Evolutionary conservation across 2,113 vertebrate genomes (phyloP).

Genomic region (Cyprinodon brontotheroides): DNA sequence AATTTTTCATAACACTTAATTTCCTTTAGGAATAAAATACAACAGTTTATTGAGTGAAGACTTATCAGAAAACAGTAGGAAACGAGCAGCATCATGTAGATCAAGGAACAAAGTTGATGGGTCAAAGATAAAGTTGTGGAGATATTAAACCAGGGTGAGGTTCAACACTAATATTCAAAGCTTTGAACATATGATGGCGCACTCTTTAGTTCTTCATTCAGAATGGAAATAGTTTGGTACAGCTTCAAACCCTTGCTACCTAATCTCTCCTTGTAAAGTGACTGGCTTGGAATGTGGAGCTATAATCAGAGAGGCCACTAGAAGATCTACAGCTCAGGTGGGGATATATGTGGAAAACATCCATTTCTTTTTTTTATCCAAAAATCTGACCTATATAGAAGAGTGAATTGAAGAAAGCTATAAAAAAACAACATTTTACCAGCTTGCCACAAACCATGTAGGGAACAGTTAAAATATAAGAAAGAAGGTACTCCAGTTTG

Average conservation of each 20-base stretch:
- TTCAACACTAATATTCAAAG: not conserved
- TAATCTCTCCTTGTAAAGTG: no score
- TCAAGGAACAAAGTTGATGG: not conserved
- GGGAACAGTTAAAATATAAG: no score
- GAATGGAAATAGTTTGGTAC: not conserved
- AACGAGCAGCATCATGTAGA: not conserved
- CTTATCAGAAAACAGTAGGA: not conserved
- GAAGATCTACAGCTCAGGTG: not conserved
- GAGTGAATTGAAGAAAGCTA: not conserved
- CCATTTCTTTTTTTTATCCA: not conserved
- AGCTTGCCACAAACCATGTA: no score
- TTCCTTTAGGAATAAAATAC: not conserved
- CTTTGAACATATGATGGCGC: not conserved
- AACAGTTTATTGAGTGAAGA: not conserved
- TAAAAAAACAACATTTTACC: not conserved
- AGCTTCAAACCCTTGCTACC: not conserved
- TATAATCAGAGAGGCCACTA: not conserved
- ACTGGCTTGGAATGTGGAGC: not conserved
- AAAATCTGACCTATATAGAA: not conserved
- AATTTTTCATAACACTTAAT: not conserved
- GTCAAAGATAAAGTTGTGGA: not conserved
- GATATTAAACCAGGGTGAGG: not conserved
- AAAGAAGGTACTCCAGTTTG: not conserved
- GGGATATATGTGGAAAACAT: not conserved
- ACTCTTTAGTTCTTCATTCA: not conserved